A percentile compares a stretch with the other conserved stretches of the same genome.
phyloP scores from a whole-genome alignment of 1,140 invertebrate species.

The Monomorium pharaonis region DNA sequence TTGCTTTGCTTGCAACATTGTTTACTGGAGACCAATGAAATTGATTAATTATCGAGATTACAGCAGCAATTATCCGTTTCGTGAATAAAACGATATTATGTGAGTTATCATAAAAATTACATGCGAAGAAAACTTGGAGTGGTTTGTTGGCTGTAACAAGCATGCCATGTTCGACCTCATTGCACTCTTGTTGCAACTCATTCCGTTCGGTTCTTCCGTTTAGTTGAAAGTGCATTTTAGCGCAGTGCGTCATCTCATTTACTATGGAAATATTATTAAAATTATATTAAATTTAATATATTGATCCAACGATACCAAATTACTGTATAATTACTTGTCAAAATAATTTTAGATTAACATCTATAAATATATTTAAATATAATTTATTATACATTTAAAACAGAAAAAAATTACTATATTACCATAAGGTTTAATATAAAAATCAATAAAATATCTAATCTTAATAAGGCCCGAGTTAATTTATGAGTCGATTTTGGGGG shows the following conservation, averaged over 20 bases:
- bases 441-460: too few species aligned
- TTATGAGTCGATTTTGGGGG: too few species aligned
- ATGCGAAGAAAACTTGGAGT: background rate
- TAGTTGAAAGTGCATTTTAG: background rate
- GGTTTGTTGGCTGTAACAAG: background rate
- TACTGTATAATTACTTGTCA: background rate
- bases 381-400: background rate
- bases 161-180: slow-evolving; percentile 2
- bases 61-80: background rate
- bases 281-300: background rate
- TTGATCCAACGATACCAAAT: background rate
- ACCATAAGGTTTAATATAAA: background rate
- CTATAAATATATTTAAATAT: background rate
- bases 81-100: slow-evolving; percentile 1
- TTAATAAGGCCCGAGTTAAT: too few species aligned
- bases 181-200: background rate
- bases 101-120: background rate
- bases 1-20: background rate
- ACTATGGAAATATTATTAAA: background rate
- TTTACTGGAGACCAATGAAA: background rate
- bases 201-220: background rate
- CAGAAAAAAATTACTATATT: background rate
- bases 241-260: background rate
- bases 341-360: background rate
- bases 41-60: background rate